Base-by-base conservation (phyloP, 2,888 invertebrate genomes). In the Cyclophora punctaria region DNA sequence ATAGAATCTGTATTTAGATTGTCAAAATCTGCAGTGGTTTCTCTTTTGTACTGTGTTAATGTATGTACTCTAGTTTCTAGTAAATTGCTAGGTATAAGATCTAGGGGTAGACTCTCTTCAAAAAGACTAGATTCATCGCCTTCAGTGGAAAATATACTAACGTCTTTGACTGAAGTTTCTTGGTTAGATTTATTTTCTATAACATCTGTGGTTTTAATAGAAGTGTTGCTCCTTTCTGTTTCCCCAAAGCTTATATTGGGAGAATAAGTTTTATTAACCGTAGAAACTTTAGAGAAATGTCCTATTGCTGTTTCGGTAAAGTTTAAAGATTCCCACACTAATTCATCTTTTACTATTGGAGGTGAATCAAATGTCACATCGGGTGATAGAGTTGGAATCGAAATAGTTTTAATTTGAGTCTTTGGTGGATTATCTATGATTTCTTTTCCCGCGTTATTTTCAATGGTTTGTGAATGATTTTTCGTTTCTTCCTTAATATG, bases 21-120 rank as follows among this genome's bases (percentile, higher is more conserved):
- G 35, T 63, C 54, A 52, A 64, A 69, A 59, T 71, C 65, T 35
- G 41, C 35, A 35, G 51, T 52, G 3, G 48, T 63, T 55, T 69
- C 66, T 57, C 60, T 60, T 7, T 61, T 59, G 34, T 37, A 34
- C n/a, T 54, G 33, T 45, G 44, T 37, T 40, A 46, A 54, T 67
- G 53, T 7, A 53, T 35, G 4, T 45, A 58, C 58, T 51, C 74
- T 80, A 59, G 74, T 83, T 47, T 89, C 84, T 20, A 89, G 66
- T 37, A 89, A 69, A 55, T 88, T 83, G 60, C 82, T 86, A 7
- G 90, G 71, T 64, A 90, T 83, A 44, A 83, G 76, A 59, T 91
- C 90, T 44, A 90, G 59, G 37, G 87, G 82, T 41, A 91, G 74
- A 63, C 90, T 92, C 46, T 91, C 91, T 58, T 89, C 90, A 67